Evolutionary conservation across 2,888 invertebrate genomes (phyloP), one percentile per base, ranked within the genome.

Genomic region (Smittia sp.): DNA sequence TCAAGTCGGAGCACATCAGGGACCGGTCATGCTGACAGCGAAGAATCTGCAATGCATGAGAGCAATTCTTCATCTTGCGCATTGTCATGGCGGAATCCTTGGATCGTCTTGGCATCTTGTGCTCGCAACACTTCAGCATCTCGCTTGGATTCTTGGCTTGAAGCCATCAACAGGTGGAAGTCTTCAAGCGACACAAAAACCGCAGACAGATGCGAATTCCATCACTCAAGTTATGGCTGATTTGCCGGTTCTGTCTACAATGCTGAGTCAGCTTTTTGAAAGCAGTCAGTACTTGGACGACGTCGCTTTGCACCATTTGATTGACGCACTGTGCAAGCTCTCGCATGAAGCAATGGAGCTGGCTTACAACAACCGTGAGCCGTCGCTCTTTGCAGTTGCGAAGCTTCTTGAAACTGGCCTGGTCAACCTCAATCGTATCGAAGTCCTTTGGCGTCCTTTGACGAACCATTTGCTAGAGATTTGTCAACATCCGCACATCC

Each of bases 11-110:
- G 80, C 81, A 4, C 83, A 83, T 80, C 83, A 83, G 75, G 83
- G 83, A 0, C 84, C 83, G 80, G 98, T 98, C 73, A 96, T 98
- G 96, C 85, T 99, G 79, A 98, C 98, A 1, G 93, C 96, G 0
- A 97, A 98, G 78, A 99, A 99, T 86, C 87, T 99, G 74, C 96
- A 98, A 78, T 96, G 97, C 32, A 97, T 98, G 92, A 86, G 95
- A 76, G 93, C 97, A 0, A 84, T 99, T 67, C 85, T 99, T 65
- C 88, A 90, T 78, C 85, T 97, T 70, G 96, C 97, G 0, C 94
- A 95, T 79, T 90, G 94, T 75, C 96, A 97, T 81, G 98, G 98
- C 0, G 90, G 91, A 78, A 90, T 94, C 76, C 85, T 98, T 75
- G 96, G 94, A 67, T 91, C 94, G 68, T 93, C 97, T 0, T 98